Evolutionary conservation across 1,140 invertebrate genomes (phyloP).

Genomic region (Heliconius eleuchia): DNA sequence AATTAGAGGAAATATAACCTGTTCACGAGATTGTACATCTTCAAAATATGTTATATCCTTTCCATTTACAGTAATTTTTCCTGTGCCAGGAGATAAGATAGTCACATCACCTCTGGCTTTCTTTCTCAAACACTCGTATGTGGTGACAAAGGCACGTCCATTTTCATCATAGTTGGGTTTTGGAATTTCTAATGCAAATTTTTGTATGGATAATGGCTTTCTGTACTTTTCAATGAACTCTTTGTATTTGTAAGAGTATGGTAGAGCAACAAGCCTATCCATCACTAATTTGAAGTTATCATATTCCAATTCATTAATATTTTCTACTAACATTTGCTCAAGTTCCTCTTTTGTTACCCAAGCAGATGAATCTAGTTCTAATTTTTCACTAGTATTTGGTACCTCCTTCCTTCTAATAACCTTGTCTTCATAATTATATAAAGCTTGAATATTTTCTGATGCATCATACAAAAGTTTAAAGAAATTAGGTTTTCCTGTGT

Average conservation of each 20-base stretch:
- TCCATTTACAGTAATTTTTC: conserved; percentile 91
- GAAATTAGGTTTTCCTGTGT: conserved; percentile 92
- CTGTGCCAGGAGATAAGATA: conserved; percentile 88
- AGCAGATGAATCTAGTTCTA: conserved; percentile 80
- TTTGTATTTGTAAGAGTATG: conserved; percentile 85
- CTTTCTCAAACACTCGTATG: conserved; percentile 88
- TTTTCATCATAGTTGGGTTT: conserved; percentile 86
- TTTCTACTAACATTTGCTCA: conserved; percentile 87
- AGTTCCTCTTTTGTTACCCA: conserved; percentile 88
- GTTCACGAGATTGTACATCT: conserved; percentile 86
- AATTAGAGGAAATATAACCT: conserved; percentile 93
- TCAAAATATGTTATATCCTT: conserved; percentile 89
- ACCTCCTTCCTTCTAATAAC: conserved; percentile 83
- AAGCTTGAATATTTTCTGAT: conserved; percentile 82
- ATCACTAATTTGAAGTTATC: conserved; percentile 87
- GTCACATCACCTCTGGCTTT: conserved; percentile 85
- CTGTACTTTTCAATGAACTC: conserved; percentile 88
- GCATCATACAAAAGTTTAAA: conserved; percentile 91
- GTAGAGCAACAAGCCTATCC: conserved; percentile 86
- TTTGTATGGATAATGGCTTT: conserved; percentile 81
- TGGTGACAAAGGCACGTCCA: conserved; percentile 86
- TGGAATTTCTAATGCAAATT: conserved; percentile 80
- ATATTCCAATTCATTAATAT: conserved; percentile 87
- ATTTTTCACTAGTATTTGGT: conserved; percentile 81
- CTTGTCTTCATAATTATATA: conserved; percentile 87